Evolutionary conservation across 2,888 invertebrate genomes (phyloP), one percentile per base, ranked within the genome.

Genomic region (Cartodere bifasciata): DNA sequence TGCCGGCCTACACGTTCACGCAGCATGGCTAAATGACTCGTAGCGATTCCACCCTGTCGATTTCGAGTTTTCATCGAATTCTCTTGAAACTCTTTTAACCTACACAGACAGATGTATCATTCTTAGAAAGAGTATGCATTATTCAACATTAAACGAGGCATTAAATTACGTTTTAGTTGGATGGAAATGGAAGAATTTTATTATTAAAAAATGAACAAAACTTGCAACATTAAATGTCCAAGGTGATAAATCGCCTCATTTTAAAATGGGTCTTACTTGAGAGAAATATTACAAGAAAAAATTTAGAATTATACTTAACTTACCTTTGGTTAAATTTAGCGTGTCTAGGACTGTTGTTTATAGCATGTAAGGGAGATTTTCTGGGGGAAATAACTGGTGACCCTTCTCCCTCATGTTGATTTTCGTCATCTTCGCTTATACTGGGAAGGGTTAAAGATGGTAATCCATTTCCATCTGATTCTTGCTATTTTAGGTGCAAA

Each of bases 351-450:
- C 79, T 80, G 38, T 55, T 57, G 12, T 50, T 50, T 3, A 47
- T 43, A 28, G 56, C 64, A 28, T 70, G 67, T 29, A 71, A 55
- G 1, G 76, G 74, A 13, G 73, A 68, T 50, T 56, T 64, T 48
- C 69, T 77, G 32, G 70, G 77, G 14, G 72, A 78, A 27, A 75
- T 71, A 1, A 74, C 67, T 4, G 75, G 72, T 6, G 68, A 67
- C 48, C 68, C 65, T 16, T 76, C 75, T 34, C 86, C 86, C 17
- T 82, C 81, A 14, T 76, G 78, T 13, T 66, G 60, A 48, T 87
- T 87, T 57, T 90, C 92, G 51, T 92, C 92, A 45, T 92, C 92
- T 59, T 94, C 92, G 35, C 90, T 90, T 53, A 94, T 94, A 20
- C 91, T 91, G 2, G 92, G 92, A 24, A 88, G 61, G 1, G 86